Percentiles rank a stretch among this genome's conserved stretches.
Evolutionary conservation across 1,140 invertebrate genomes (phyloP).

Genomic region (Formica exsecta): DNA sequence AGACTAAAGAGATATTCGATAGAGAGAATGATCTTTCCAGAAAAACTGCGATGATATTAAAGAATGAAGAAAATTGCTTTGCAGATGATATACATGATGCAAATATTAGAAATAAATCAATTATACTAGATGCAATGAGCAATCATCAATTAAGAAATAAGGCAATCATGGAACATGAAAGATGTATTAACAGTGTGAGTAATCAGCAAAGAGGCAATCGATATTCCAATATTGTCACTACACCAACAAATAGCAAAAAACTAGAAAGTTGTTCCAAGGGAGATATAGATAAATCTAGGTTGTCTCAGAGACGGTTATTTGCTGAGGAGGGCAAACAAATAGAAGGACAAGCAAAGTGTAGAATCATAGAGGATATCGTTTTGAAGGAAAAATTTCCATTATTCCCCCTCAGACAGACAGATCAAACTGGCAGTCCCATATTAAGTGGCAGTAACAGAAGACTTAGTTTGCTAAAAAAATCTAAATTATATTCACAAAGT

Average conservation of each 20-base stretch:
- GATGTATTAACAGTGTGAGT: background rate
- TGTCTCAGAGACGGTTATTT: slow-evolving; percentile 66
- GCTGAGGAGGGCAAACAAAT: background rate
- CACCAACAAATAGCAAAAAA: background rate
- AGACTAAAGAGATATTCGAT: slow-evolving; percentile 78
- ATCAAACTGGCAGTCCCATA: slow-evolving; percentile 50
- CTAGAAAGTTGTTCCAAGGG: background rate
- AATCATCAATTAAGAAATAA: background rate
- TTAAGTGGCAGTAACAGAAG: slow-evolving; percentile 53
- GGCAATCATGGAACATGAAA: background rate
- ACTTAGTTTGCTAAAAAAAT: background rate
- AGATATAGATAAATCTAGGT: slow-evolving; percentile 23
- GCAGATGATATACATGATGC: background rate
- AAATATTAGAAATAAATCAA: background rate
- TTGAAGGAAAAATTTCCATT: slow-evolving; percentile 3
- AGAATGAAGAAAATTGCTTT: background rate
- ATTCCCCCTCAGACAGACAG: background rate
- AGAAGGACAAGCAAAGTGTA: background rate
- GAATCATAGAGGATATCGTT: slow-evolving; percentile 1
- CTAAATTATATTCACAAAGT: slow-evolving; percentile 12
- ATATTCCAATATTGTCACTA: background rate
- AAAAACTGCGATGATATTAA: slow-evolving; percentile 72
- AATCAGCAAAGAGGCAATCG: background rate
- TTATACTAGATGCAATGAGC: background rate
- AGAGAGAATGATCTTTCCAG: slow-evolving; percentile 68